Conservation (phyloP, 1,140 invertebrate genomes). For the Drosophila baimaii region DNA sequence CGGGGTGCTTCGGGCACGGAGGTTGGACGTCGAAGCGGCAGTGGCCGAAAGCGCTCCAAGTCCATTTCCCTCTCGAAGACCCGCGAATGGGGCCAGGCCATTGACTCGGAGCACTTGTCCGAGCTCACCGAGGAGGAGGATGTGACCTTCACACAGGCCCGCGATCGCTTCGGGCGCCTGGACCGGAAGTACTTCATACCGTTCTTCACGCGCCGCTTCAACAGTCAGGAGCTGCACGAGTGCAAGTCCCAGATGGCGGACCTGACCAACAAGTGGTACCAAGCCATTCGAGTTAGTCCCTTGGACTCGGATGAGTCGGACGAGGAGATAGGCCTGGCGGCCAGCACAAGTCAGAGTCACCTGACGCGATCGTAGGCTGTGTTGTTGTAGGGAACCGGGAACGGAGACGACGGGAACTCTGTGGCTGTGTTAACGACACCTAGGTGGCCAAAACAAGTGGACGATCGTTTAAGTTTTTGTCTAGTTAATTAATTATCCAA, state of each 20-base stretch:
- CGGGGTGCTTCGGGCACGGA: slow-evolving; percentile 3
- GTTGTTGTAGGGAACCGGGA: too few species aligned
- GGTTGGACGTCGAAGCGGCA: slow-evolving; percentile 82
- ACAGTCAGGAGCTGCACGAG: slow-evolving; percentile 96
- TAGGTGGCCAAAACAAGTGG: slow-evolving; percentile 47
- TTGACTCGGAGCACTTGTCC: slow-evolving; percentile 97
- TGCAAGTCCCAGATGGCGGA: slow-evolving; percentile 98
- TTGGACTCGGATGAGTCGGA: slow-evolving; percentile 87
- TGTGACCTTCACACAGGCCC: slow-evolving; percentile 87
- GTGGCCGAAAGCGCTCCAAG: slow-evolving; percentile 89
- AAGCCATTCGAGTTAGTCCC: slow-evolving; percentile 94
- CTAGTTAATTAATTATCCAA: slow-evolving; percentile 15
- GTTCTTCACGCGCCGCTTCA: slow-evolving; percentile 97
- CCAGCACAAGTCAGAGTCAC: slow-evolving; percentile 76
- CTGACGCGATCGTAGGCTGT: slow-evolving; percentile 65
- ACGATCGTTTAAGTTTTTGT: slow-evolving; percentile 16
- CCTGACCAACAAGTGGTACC: slow-evolving; percentile 98
- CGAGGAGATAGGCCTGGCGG: slow-evolving; percentile 73
- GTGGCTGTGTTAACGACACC: slow-evolving; percentile 27
- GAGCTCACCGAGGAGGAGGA: slow-evolving; percentile 97
- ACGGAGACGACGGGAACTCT: slow-evolving; percentile 6
- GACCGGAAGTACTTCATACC: slow-evolving; percentile 97
- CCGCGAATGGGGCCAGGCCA: slow-evolving; percentile 97
- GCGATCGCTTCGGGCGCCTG: slow-evolving; percentile 93
- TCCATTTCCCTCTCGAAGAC: slow-evolving; percentile 98